Evolutionary conservation across 2,888 invertebrate genomes (phyloP).

Genomic region (Cryptus armator): DNA sequence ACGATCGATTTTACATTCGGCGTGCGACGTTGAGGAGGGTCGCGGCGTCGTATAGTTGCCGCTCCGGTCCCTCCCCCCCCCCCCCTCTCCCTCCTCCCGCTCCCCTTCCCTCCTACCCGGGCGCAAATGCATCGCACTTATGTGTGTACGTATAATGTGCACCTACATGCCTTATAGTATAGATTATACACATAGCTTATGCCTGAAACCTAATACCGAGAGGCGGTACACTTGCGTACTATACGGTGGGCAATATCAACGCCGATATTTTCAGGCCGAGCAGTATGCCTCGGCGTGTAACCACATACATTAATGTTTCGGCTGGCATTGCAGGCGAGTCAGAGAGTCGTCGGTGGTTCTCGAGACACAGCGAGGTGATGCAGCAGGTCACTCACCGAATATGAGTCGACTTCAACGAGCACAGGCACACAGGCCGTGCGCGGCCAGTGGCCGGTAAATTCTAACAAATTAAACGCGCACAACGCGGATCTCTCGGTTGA

Average conservation of each 20-base stretch:
- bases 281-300: slow-evolving; percentile 75
- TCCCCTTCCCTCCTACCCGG: slow-evolving; percentile 23
- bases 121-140: slow-evolving; percentile 43
- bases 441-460: background rate
- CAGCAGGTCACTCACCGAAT: slow-evolving; percentile 84
- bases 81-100: background rate
- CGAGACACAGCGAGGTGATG: slow-evolving; percentile 68
- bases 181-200: slow-evolving; percentile 47
- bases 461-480: too few species aligned
- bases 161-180: slow-evolving; percentile 8
- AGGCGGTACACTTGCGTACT: slow-evolving; percentile 2
- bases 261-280: slow-evolving; percentile 82
- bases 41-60: slow-evolving; percentile 70
- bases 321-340: slow-evolving; percentile 70
- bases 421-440: background rate
- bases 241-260: slow-evolving; percentile 23
- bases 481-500: background rate
- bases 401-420: slow-evolving; percentile 73
- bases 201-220: slow-evolving; percentile 23
- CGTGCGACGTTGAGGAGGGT: slow-evolving; percentile 80
- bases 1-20: slow-evolving; percentile 75
- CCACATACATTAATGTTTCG: slow-evolving; percentile 78
- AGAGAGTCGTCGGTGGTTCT: slow-evolving; percentile 45
- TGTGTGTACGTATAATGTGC: background rate
- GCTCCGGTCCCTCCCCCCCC: slow-evolving; percentile 25